Evolutionary conservation across 1,140 invertebrate species (phyloP), one percentile per base, ranked within the genome.

Genomic region (Temnothorax longispinosus): DNA sequence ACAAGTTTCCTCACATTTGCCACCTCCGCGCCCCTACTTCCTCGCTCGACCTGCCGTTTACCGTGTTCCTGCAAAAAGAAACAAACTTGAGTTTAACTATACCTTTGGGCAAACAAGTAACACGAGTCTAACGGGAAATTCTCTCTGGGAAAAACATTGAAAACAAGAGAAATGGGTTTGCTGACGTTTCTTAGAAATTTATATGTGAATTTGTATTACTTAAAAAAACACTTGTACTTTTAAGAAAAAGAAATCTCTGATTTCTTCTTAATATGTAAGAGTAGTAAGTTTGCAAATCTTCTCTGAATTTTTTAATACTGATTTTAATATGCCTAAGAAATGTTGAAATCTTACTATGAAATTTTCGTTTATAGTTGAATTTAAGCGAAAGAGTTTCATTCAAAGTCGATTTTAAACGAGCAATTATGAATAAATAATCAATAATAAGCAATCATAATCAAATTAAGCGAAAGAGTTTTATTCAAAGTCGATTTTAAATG

Each of bases 31-130:
- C 44, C 13, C 27, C 60, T 81, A 21, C 50, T 60, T 35, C 44
- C 54, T 58, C 35, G 11, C n/a, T 85, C 41, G 64, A 52, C 64
- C 35, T 38, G 44, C 62, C 21, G 35, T 18, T 82, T 82, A 82
- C 32, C 69, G 72, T 38, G 54, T 21, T 67, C 62, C 72, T 78
- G 82, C 35, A 86, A 91, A 78, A 86, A 84, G 58, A 88, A 87
- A 88, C 27, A 62, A 3, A 87, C 52, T 64, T 71, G 18, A 58
- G 52, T 75, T 58, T 75, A 41, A 69, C 54, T 86, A 50, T 50
- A 60, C 41, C 52, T 87, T 87, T 64, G 56, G 62, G 58, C 52
- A 21, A 32, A 71, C 18, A 75, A 50, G 18, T 35, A 44, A 76
- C 21, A 71, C n/a, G 10, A 56, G 50, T 15, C 21, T 41, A 38